These are phyloP conservation scores for Malacosoma neustria DNA, from an alignment of 2,888 invertebrate genomes.

Conservation along the genomic window DNA sequence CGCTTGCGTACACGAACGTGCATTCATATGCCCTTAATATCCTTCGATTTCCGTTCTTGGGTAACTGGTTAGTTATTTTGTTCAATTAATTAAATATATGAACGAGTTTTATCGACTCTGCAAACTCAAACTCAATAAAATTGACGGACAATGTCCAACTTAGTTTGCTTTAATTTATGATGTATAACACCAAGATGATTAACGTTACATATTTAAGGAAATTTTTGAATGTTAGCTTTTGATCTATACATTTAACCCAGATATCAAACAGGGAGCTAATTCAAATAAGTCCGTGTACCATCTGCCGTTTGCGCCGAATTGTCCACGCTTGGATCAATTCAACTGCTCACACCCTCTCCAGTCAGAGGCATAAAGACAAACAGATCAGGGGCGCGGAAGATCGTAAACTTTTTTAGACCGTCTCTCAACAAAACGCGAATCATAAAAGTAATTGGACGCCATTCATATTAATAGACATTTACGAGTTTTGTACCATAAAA, in stretches of 20 bases:
- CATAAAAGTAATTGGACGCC: conserved; percentile 74
- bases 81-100: too few species aligned
- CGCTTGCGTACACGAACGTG: conserved; percentile 21
- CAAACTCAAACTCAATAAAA: too few species aligned
- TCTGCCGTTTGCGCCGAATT: conserved; percentile 43
- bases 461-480: conserved; percentile 76
- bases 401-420: conserved; percentile 70
- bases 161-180: too few species aligned
- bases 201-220: too few species aligned
- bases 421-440: conserved; percentile 69
- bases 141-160: too few species aligned
- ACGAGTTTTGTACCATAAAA: conserved; percentile 68
- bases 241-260: too few species aligned
- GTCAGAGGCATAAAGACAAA: conserved; percentile 46
- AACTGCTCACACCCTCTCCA: conserved; percentile 37
- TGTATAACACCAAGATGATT: too few species aligned
- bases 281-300: conserved; percentile 31
- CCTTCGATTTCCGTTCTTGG: conserved; percentile 19
- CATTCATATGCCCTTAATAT: conserved; percentile 22
- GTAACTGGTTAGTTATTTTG: conserved; percentile 10
- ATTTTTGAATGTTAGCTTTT: too few species aligned
- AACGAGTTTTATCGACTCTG: too few species aligned
- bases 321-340: conserved; percentile 34
- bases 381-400: conserved; percentile 50
- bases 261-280: not conserved